Conservation (phyloP, 2,888 invertebrate genomes). For the Macrosiphum euphorbiae region DNA sequence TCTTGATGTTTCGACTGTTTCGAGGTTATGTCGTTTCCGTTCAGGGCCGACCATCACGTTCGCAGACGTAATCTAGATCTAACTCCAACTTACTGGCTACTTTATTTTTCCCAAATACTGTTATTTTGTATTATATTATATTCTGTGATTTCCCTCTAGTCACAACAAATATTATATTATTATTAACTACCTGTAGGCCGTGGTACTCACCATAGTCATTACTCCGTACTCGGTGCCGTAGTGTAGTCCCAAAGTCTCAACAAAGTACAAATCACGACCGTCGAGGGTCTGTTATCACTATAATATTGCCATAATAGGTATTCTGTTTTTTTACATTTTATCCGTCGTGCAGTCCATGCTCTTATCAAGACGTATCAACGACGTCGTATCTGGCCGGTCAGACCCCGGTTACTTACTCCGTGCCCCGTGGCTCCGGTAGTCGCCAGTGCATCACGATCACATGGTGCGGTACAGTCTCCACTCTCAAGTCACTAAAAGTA, state of each 20-base stretch:
- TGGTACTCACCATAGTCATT: not conserved
- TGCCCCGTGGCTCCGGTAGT: not conserved
- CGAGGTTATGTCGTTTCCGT: conserved; percentile 49
- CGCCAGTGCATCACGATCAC: accelerated
- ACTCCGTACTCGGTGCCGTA: no score
- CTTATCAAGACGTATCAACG: not conserved
- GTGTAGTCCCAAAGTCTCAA: not conserved
- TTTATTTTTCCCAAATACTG: not conserved
- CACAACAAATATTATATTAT: not conserved
- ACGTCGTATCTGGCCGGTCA: not conserved
- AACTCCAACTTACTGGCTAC: not conserved
- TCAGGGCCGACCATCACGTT: not conserved
- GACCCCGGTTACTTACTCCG: not conserved
- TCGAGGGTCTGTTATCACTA: not conserved
- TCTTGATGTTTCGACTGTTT: conserved; percentile 18
- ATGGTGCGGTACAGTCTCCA: not conserved
- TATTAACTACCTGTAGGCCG: not conserved
- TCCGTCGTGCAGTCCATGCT: not conserved
- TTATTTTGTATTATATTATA: not conserved
- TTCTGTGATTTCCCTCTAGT: not conserved
- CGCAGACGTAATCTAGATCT: no score
- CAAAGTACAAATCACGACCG: not conserved
- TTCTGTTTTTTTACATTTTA: not conserved
- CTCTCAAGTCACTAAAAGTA: no score
- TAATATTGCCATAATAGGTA: not conserved